Evolutionary conservation across 2,888 invertebrate species (phyloP), one percentile per base, ranked within the genome.

Genomic region (Phasia obesa): DNA sequence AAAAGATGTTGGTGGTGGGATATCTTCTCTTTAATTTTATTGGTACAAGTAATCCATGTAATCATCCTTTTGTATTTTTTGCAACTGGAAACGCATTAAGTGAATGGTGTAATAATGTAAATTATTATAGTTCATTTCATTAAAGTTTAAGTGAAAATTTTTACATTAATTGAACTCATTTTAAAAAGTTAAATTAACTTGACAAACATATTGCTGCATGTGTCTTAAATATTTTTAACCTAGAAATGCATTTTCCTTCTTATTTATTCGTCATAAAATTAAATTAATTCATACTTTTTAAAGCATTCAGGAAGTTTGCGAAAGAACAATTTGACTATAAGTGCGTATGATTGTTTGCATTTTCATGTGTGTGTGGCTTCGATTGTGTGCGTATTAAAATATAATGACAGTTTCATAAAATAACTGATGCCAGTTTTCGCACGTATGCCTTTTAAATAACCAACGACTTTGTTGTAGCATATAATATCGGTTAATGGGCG

Each of bases 371-470:
- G 35, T 60, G 15, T 55, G 15, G 31, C 11, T 35, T 1, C 7
- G 47, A 49, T 17, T 74, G 23, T 21, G 23, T 47, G 25, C 17
- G 27, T 53, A 13, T 77, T 44, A 38, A 35, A 57, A 65, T 49
- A 78, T 64, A 64, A 83, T 67, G 65, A 21, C 62, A 75, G 74
- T 74, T 67, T 74, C 55, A 51, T 73, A 71, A 75, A 71, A 75
- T 86, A 86, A 88, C 88, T 88, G 88, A 87, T 88, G 88, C 87
- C 88, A 88, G 86, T 88, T 89, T 88, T 87, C 88, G 88, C 89
- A 89, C 88, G 89, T 87, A 87, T 87, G 88, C 87, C 88, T 88
- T 88, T 88, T 89, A 89, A 89, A 89, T 89, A 89, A 89, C 88
- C 87, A 60, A 53, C 69, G 55, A 49, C 75, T n/a, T n/a, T n/a